Percentiles rank a stretch among this genome's conserved stretches.
phyloP scores from a whole-genome alignment of 2,888 invertebrate species.

The Flabesymbios commensalis region DNA sequence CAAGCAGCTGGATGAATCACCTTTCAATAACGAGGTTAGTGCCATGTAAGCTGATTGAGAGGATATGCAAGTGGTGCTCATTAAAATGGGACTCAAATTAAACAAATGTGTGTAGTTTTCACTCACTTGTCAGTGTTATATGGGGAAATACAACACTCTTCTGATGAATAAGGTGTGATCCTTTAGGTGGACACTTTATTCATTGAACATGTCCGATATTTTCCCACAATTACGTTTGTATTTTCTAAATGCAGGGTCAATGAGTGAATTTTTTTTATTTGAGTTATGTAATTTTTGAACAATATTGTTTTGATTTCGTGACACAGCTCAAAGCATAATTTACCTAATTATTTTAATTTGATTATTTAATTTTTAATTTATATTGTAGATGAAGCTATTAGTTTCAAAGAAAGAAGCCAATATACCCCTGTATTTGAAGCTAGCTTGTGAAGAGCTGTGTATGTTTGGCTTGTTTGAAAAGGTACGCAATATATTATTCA shows the following conservation, averaged over 20 bases:
- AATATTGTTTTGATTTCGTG: not conserved
- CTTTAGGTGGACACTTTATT: no score
- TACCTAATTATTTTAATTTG: not conserved
- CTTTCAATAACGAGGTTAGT: conserved; percentile 61
- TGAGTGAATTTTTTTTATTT: not conserved
- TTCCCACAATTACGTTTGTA: not conserved
- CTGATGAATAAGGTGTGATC: no score
- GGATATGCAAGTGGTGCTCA: no score
- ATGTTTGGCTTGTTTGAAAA: conserved; percentile 59
- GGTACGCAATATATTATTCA: conserved; percentile 35
- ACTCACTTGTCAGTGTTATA: no score
- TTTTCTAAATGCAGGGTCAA: not conserved
- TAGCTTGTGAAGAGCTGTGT: conserved; percentile 62
- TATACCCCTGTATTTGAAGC: conserved; percentile 58
- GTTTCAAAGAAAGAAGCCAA: conserved; percentile 60
- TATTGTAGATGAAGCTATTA: conserved; percentile 58
- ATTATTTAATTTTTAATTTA: not conserved
- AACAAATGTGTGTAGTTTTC: conserved; percentile 14
- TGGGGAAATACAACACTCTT: no score
- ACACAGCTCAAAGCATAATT: not conserved
- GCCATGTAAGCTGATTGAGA: no score
- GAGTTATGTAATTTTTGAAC: not conserved
- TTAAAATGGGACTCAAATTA: no score
- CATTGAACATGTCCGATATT: no score
- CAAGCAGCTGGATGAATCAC: conserved; percentile 59